Conservation (phyloP, 1,140 invertebrate species). For the Bradysia coprophila region DNA sequence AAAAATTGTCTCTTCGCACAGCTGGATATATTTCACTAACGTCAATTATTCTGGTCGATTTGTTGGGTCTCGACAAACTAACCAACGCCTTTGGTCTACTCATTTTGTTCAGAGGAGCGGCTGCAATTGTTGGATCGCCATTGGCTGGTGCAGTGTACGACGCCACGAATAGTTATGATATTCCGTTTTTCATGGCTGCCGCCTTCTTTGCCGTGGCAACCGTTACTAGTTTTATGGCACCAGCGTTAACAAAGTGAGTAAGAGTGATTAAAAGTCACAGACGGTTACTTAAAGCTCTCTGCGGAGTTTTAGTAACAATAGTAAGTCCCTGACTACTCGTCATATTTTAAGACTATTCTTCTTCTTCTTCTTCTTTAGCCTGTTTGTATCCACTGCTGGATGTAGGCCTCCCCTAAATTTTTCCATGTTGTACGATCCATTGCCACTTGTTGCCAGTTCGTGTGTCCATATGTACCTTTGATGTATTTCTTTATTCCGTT, state of each 20-base stretch:
- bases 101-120: slow-evolving; percentile 83
- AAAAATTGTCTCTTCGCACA: slow-evolving; percentile 18
- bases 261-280: neutral
- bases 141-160: slow-evolving; percentile 77
- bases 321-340: too few species aligned
- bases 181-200: slow-evolving; percentile 85
- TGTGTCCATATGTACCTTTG: too few species aligned
- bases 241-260: slow-evolving; percentile 43
- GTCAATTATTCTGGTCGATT: slow-evolving; percentile 92
- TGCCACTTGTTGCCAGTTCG: too few species aligned
- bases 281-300: too few species aligned
- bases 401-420: too few species aligned
- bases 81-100: slow-evolving; percentile 94
- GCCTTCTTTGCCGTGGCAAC: slow-evolving; percentile 72
- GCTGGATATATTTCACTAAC: slow-evolving; percentile 95
- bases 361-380: too few species aligned
- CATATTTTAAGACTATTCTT: too few species aligned
- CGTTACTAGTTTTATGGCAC: slow-evolving; percentile 67
- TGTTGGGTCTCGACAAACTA: slow-evolving; percentile 85
- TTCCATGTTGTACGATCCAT: too few species aligned
- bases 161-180: slow-evolving; percentile 61
- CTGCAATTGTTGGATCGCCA: slow-evolving; percentile 70
- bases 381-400: too few species aligned
- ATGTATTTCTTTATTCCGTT: too few species aligned
- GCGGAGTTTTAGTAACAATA: too few species aligned